A percentile compares a stretch with the other conserved stretches of the same genome.
These are phyloP conservation scores for Caloenas nicobarica DNA, from an alignment of 2,113 vertebrate species.

Conservation along the genomic window DNA sequence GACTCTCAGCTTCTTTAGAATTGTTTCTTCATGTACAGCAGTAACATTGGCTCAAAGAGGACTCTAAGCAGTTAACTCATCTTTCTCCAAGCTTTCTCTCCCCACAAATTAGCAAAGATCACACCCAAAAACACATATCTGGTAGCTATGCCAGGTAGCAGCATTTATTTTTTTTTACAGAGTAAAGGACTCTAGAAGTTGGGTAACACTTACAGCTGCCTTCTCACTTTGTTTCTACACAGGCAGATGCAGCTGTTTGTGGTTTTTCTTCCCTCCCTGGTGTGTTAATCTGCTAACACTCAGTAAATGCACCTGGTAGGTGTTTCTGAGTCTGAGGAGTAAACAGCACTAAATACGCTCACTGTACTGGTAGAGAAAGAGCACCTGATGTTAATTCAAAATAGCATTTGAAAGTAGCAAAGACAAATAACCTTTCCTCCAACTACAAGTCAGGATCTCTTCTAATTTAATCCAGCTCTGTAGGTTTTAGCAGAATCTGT, in stretches of 20 bases:
- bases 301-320: neutral
- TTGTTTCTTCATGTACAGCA: neutral
- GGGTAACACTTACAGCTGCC: neutral
- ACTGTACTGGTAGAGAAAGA: neutral
- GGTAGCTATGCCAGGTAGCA: neutral
- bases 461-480: neutral
- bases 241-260: neutral
- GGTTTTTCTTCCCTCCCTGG: neutral
- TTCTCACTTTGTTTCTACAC: neutral
- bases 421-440: neutral
- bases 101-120: neutral
- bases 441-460: neutral
- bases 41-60: neutral
- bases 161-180: neutral
- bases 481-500: neutral
- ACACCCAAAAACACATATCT: neutral
- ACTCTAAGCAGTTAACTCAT: neutral
- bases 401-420: slow-evolving; percentile 29
- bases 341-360: accelerated
- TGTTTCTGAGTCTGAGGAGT: neutral
- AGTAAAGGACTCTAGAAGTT: neutral
- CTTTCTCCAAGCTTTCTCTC: neutral
- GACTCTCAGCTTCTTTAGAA: neutral
- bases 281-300: neutral
- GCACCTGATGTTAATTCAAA: neutral